Base-by-base conservation (phyloP, 2,888 invertebrate species). In the Clostera curtula region DNA sequence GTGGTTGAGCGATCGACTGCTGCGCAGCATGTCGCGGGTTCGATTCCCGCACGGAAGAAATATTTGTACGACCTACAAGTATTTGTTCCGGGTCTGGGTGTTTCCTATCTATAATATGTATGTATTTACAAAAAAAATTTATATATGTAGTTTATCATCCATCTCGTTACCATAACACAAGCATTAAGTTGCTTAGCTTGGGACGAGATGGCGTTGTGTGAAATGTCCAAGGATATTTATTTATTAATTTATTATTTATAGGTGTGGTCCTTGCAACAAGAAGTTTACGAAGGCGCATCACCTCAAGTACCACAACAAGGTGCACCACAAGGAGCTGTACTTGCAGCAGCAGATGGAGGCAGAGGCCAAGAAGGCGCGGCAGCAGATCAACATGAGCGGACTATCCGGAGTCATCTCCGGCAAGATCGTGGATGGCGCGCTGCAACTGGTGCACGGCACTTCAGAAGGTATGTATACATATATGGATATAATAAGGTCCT, bases 201-300 rank as follows among this genome's bases (percentile, higher is more conserved):
- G n/a, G n/a, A n/a, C n/a, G n/a, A n/a, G n/a, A n/a, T n/a, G n/a
- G n/a, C n/a, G n/a, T n/a, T n/a, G n/a, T n/a, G n/a, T n/a, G n/a
- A n/a, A n/a, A n/a, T n/a, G n/a, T n/a, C n/a, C 6, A 7, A 19
- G 23, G 1, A 19, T 11, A 3, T 13, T 9, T 2, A 12, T 22
- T 5, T 8, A 18, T 11, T n/a, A 5, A 24, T 5, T 9, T 5
- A 19, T 12, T 24, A 12, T 24, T 12, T 17, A 2, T 25, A 85
- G 84, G 0, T 85, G 85, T 39, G 54, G 34, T 0, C 74, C 79
- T 0, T 85, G 85, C 60, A 84, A 82, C 61, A 85, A 83, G 61
- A 82, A 83, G 49, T 85, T 85, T 61, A 85, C 85, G 0, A 85
- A 85, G 31, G 82, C 84, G 0, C 84, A 85, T 45, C 85, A 85